Conservation (phyloP, 2,797 vertebrate species). For the Enteromius thamalakanensis region DNA sequence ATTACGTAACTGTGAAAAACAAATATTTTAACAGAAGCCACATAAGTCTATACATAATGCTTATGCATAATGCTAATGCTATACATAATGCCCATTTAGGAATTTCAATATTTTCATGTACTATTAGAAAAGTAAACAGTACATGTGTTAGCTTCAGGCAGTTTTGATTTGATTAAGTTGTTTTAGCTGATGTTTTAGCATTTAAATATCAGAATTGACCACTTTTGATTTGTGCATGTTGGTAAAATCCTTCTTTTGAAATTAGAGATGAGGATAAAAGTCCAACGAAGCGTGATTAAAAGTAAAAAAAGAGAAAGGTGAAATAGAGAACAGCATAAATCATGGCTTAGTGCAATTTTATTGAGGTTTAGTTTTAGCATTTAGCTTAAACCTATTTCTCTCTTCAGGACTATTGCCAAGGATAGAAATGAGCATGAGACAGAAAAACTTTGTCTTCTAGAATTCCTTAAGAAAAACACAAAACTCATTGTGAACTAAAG, state of each 20-base stretch:
- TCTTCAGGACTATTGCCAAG: neutral
- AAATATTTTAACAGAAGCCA: neutral
- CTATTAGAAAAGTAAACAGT: conserved; percentile 9
- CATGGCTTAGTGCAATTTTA: neutral
- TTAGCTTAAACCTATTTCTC: neutral
- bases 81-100: no score
- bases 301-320: neutral
- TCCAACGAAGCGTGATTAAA: conserved; percentile 2
- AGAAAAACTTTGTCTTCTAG: neutral
- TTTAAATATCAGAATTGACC: neutral
- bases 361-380: conserved; percentile 13
- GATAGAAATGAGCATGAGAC: neutral
- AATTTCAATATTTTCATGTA: neutral
- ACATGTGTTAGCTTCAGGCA: neutral
- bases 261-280: neutral
- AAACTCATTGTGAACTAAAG: neutral
- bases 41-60: neutral
- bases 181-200: neutral
- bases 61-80: no score
- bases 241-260: neutral
- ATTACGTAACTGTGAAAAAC: neutral
- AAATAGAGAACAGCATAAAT: conserved; percentile 9
- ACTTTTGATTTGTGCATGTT: neutral
- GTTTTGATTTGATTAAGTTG: conserved; percentile 26
- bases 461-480: neutral